phyloP scores from a whole-genome alignment of 2,797 vertebrate species.

The Catostomus latipinnis region DNA sequence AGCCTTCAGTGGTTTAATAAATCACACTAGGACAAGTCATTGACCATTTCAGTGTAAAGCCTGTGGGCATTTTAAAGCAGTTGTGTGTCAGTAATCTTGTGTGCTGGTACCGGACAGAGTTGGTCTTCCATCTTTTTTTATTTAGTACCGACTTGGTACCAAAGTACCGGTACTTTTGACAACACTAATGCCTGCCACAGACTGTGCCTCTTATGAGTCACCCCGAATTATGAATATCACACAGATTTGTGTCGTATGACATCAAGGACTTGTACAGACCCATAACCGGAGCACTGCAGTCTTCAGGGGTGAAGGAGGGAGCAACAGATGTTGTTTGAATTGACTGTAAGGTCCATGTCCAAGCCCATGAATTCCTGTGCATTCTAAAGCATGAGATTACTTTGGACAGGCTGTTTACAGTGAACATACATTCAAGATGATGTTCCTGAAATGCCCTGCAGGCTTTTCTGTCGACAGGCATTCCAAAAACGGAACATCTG shows the following conservation, averaged over 20 bases:
- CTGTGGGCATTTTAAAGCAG: no score
- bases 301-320: not conserved
- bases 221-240: slow-evolving; percentile 18
- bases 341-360: slow-evolving; percentile 20
- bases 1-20: no score
- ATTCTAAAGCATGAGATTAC: slow-evolving; percentile 33
- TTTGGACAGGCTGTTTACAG: slow-evolving; percentile 32
- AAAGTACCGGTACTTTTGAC: no score
- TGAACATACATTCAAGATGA: slow-evolving; percentile 18
- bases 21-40: no score
- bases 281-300: not conserved
- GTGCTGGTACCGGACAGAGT: no score
- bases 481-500: slow-evolving; percentile 9
- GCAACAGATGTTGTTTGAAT: not conserved
- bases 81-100: no score
- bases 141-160: no score
- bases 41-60: no score
- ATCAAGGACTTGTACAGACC: slow-evolving; percentile 12
- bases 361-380: slow-evolving; percentile 26
- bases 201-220: not conserved
- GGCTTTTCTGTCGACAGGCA: slow-evolving; percentile 8
- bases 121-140: no score
- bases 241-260: not conserved
- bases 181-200: not conserved
- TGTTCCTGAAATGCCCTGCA: slow-evolving; percentile 33